Conservation (phyloP, 2,888 invertebrate species). For the Idaea aversata region DNA sequence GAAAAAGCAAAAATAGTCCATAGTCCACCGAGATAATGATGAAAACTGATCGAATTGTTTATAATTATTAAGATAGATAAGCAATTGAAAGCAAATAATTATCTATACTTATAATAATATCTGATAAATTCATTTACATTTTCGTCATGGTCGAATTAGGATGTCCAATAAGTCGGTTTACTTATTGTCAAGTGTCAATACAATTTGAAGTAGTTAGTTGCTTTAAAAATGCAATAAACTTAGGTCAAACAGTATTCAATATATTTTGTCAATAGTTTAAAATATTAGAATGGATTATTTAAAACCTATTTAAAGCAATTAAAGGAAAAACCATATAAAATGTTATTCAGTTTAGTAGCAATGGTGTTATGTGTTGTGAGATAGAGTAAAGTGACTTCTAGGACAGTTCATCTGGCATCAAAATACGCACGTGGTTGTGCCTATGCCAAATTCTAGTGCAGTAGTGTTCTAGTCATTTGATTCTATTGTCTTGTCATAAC, state of each 20-base stretch:
- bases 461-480: conserved; percentile 18
- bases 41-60: conserved; percentile 37
- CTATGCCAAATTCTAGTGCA: conserved; percentile 25
- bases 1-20: conserved; percentile 41
- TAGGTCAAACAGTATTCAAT: background rate
- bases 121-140: background rate
- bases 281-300: background rate
- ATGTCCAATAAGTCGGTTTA: background rate
- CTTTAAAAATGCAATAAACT: background rate
- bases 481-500: background rate
- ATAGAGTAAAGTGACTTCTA: background rate
- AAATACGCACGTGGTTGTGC: conserved; percentile 32
- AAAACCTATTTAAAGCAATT: too few species aligned
- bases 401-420: conserved; percentile 4
- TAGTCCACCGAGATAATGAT: conserved; percentile 30
- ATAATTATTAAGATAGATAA: background rate
- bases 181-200: background rate
- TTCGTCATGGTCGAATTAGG: background rate
- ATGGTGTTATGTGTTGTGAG: conserved; percentile 7
- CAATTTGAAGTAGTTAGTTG: background rate
- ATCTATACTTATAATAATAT: background rate
- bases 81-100: too few species aligned
- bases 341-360: background rate
- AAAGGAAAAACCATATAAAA: background rate
- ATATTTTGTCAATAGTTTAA: background rate